These are phyloP conservation scores for Leucoptera coffeella DNA, from an alignment of 2,888 invertebrate genomes.

Conservation along the genomic window DNA sequence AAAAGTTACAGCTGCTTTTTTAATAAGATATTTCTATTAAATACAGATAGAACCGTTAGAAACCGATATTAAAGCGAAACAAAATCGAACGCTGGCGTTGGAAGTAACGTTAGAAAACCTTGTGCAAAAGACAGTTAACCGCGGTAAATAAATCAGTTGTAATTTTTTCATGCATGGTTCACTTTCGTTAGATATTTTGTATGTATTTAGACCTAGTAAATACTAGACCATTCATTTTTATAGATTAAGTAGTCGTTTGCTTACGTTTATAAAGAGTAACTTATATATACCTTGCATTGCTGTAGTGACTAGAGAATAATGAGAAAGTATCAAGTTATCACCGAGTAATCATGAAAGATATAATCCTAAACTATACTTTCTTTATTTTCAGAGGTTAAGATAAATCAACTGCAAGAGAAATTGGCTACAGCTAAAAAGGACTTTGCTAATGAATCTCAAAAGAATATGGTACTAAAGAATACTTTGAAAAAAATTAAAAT, in stretches of 20 bases:
- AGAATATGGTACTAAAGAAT: slow-evolving; percentile 55
- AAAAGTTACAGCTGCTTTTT: slow-evolving; percentile 42
- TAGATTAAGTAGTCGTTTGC: no score
- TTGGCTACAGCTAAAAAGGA: slow-evolving; percentile 66
- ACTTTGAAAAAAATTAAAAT: slow-evolving; percentile 69
- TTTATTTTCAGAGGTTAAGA: slow-evolving; percentile 64
- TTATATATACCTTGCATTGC: no score
- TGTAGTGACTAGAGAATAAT: no score
- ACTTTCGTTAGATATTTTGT: background rate
- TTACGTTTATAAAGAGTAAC: no score
- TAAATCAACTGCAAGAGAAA: slow-evolving; percentile 73
- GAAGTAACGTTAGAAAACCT: slow-evolving; percentile 75
- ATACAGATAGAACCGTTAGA: slow-evolving; percentile 78
- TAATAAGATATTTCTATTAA: slow-evolving; percentile 9
- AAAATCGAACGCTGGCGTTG: slow-evolving; percentile 75
- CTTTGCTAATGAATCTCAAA: slow-evolving; percentile 57
- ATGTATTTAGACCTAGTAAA: background rate
- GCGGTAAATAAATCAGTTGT: slow-evolving; percentile 50
- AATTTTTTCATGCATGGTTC: slow-evolving; percentile 33
- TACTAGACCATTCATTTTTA: background rate
- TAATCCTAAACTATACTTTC: no score
- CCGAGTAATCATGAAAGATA: no score
- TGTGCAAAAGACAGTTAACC: slow-evolving; percentile 63
- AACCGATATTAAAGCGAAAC: slow-evolving; percentile 76
- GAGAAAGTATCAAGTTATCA: no score